A percentile compares a stretch with the other conserved stretches of the same genome.
phyloP scores from a whole-genome alignment of 2,113 vertebrate species.

The Chlorodrepanis virens region DNA sequence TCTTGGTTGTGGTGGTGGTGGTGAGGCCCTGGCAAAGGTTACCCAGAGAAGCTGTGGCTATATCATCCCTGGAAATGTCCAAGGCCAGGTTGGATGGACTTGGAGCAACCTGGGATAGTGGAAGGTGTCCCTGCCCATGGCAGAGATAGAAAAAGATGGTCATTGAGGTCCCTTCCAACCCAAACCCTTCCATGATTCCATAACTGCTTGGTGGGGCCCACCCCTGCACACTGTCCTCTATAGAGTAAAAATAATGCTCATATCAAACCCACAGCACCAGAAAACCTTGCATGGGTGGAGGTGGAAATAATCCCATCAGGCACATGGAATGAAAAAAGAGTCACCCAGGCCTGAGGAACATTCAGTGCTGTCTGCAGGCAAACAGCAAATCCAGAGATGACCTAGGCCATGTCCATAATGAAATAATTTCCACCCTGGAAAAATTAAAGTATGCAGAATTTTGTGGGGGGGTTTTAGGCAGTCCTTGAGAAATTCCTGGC shows the following conservation, averaged over 20 bases:
- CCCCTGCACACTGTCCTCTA: background rate
- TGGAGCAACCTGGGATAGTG: accelerated
- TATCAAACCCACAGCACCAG: background rate
- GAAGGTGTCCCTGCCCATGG: background rate
- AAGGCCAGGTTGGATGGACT: background rate
- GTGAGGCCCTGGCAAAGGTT: accelerated
- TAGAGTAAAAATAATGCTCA: background rate
- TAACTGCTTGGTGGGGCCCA: background rate
- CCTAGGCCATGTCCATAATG: too few species aligned
- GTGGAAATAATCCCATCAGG: background rate
- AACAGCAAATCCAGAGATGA: background rate
- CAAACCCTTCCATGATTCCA: background rate
- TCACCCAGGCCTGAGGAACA: background rate
- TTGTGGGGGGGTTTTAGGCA: accelerated
- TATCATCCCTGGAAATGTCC: background rate
- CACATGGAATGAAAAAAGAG: background rate
- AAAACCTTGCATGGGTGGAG: background rate
- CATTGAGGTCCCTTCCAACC: background rate
- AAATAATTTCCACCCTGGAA: background rate
- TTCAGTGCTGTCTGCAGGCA: background rate
- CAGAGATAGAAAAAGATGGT: background rate
- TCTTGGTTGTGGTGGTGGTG: accelerated
- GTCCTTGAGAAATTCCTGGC: background rate
- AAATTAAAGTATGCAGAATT: background rate
- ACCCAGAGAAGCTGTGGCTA: background rate